phyloP scores from a whole-genome alignment of 2,113 vertebrate genomes.

The Todiramphus saurophagus region DNA sequence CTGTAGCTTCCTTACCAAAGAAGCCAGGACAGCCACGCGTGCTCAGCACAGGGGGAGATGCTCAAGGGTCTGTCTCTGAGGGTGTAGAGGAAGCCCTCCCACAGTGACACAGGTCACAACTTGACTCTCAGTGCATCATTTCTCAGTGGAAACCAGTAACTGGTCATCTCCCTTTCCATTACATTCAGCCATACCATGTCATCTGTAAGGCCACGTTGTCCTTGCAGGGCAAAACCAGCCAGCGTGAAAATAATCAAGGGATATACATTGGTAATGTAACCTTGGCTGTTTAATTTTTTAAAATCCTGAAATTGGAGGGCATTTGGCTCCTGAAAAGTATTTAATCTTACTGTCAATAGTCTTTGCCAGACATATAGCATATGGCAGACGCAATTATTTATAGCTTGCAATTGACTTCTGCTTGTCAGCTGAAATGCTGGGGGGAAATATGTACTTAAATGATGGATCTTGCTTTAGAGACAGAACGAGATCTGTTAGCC shows the following conservation, averaged over 20 bases:
- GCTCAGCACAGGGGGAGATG: no score
- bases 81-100: fast-evolving
- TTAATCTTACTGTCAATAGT: conserved; percentile 9
- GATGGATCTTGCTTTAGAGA: neutral
- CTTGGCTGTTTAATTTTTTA: conserved; percentile 18
- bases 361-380: conserved; percentile 26
- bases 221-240: neutral
- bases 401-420: conserved; percentile 24
- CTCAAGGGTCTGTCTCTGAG: neutral
- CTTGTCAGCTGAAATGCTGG: conserved; percentile 17
- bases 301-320: neutral
- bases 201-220: neutral
- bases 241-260: neutral
- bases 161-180: neutral
- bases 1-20: neutral
- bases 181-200: neutral
- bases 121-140: neutral
- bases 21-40: neutral
- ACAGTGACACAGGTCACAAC: neutral
- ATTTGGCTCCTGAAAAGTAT: conserved; percentile 11
- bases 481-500: neutral
- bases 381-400: conserved; percentile 38
- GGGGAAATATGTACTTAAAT: neutral
- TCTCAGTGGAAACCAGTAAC: neutral
- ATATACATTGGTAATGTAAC: neutral